Evolutionary conservation across 1,140 invertebrate genomes (phyloP).

Genomic region (Laodelphax striatellus): DNA sequence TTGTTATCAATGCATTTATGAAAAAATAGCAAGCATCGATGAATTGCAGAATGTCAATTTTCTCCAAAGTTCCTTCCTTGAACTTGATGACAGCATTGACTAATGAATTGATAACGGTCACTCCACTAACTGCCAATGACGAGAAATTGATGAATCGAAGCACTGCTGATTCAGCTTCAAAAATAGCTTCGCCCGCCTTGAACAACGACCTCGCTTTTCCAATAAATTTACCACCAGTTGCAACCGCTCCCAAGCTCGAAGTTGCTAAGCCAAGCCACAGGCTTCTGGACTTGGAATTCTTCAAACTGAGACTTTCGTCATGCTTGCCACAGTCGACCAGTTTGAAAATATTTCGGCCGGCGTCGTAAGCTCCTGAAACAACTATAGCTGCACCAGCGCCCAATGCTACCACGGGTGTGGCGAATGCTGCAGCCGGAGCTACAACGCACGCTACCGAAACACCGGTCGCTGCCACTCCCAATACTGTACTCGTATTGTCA

Average conservation of each 20-base stretch:
- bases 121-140: slow-evolving; percentile 7
- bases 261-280: slow-evolving; percentile 8
- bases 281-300: slow-evolving; percentile 9
- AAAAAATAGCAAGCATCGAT: slow-evolving; percentile 10
- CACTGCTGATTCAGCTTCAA: not conserved
- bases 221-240: not conserved
- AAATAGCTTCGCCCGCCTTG: not conserved
- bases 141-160: slow-evolving; percentile 6
- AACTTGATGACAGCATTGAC: slow-evolving; percentile 7
- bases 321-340: slow-evolving; percentile 7
- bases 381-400: slow-evolving; percentile 15
- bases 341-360: not conserved
- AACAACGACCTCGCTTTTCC: not conserved
- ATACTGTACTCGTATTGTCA: slow-evolving; percentile 26
- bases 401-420: slow-evolving; percentile 26
- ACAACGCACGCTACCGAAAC: slow-evolving; percentile 12
- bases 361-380: slow-evolving; percentile 10
- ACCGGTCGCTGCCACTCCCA: slow-evolving; percentile 14
- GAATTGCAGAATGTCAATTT: slow-evolving; percentile 7
- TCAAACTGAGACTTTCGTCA: slow-evolving; percentile 6
- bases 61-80: slow-evolving; percentile 7
- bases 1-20: slow-evolving; percentile 8
- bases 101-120: slow-evolving; percentile 5
- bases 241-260: slow-evolving; percentile 5
- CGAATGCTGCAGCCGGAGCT: slow-evolving; percentile 19